phyloP scores from a whole-genome alignment of 2,888 invertebrate species.

The Chironomus tentans region DNA sequence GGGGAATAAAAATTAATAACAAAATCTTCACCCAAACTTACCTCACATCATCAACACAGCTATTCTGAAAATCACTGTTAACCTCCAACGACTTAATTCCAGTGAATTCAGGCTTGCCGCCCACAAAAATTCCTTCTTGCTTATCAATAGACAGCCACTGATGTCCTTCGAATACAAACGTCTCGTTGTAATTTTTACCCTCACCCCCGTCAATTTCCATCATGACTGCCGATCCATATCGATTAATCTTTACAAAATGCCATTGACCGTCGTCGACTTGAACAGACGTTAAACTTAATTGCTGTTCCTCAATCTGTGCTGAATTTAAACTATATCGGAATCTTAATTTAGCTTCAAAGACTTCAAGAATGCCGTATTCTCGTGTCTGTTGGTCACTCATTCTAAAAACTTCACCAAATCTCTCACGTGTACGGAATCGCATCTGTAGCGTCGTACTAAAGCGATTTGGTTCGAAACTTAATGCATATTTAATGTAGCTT shows the following conservation, averaged over 20 bases:
- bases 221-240: conserved; percentile 45
- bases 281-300: conserved; percentile 42
- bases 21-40: too few species aligned
- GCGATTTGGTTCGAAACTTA: conserved; percentile 44
- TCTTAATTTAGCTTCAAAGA: conserved; percentile 36
- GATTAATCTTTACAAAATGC: conserved; percentile 45
- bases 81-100: conserved; percentile 44
- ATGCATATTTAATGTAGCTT: conserved; percentile 48
- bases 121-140: conserved; percentile 45
- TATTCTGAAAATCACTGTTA: conserved; percentile 43
- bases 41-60: conserved; percentile 31
- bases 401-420: conserved; percentile 46
- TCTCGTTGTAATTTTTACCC: conserved; percentile 44
- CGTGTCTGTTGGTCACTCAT: conserved; percentile 44
- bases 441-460: conserved; percentile 46
- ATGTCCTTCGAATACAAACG: conserved; percentile 42
- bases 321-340: conserved; percentile 47
- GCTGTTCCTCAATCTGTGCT: conserved; percentile 42
- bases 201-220: conserved; percentile 48
- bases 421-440: conserved; percentile 47
- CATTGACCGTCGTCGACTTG: conserved; percentile 48
- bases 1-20: too few species aligned
- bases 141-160: conserved; percentile 43
- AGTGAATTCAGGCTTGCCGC: conserved; percentile 45
- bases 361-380: conserved; percentile 47